Evolutionary conservation across 2,113 vertebrate genomes (phyloP).

Genomic region (Microcebus griseorufus): DNA sequence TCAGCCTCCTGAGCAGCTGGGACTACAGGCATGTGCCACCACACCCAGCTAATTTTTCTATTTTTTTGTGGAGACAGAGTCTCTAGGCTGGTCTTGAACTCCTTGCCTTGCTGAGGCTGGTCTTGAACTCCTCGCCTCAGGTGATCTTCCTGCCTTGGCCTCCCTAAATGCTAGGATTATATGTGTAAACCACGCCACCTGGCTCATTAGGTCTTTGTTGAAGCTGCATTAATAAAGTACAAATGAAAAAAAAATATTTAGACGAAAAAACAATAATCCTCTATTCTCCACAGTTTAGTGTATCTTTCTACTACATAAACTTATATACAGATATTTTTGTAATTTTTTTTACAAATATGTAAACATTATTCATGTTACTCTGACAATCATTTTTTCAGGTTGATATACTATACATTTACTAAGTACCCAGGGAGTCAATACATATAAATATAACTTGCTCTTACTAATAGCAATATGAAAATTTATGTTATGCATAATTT

Average conservation of each 20-base stretch:
- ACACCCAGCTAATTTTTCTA: too few species aligned
- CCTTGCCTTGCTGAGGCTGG: too few species aligned
- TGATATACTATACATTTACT: neutral
- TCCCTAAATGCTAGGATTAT: too few species aligned
- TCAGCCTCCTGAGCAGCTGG: too few species aligned
- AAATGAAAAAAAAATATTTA: neutral
- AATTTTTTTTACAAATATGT: neutral
- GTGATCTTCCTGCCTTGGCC: too few species aligned
- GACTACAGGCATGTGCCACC: too few species aligned
- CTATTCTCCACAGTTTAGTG: neutral
- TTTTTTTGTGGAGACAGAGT: too few species aligned
- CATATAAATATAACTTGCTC: neutral
- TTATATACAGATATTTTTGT: neutral
- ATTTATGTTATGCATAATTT: neutral
- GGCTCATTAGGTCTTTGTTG: neutral
- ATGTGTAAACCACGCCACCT: accelerated
- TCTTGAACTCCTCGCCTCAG: too few species aligned
- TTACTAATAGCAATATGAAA: neutral
- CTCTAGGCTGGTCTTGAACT: too few species aligned
- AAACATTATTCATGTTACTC: neutral
- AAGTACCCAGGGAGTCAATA: neutral
- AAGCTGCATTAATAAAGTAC: neutral
- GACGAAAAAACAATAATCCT: neutral
- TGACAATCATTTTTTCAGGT: neutral
- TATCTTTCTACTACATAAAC: neutral